phyloP scores from a whole-genome alignment of 2,113 vertebrate species.

The Mesoclemmys tuberculata region DNA sequence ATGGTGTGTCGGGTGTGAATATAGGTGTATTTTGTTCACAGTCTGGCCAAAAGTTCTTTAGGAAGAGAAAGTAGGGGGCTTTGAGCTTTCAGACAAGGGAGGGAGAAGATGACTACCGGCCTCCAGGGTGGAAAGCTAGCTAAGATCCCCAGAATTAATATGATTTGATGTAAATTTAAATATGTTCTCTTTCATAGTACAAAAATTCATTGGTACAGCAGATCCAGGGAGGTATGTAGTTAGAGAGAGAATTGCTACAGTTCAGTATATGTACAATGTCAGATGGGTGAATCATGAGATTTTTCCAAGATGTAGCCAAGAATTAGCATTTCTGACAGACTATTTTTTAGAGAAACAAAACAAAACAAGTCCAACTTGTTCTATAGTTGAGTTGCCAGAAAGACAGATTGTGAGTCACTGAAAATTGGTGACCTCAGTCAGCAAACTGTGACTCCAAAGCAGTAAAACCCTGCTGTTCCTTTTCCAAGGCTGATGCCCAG shows the following conservation, averaged over 20 bases:
- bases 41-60: neutral
- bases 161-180: neutral
- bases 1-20: neutral
- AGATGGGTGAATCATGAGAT: neutral
- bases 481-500: neutral
- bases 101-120: neutral
- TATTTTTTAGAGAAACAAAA: neutral
- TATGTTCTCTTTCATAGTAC: neutral
- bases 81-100: neutral
- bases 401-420: constrained; percentile 27
- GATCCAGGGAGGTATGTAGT: neutral
- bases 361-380: constrained; percentile 16
- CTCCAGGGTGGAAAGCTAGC: neutral
- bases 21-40: neutral
- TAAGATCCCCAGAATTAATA: neutral
- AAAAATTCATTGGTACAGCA: neutral
- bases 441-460: neutral
- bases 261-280: neutral
- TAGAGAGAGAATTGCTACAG: neutral
- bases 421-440: constrained; percentile 27
- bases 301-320: neutral
- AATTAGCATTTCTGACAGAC: neutral
- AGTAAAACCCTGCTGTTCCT: neutral
- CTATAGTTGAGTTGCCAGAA: constrained; percentile 19
- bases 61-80: neutral